Evolutionary conservation across 2,113 vertebrate species (phyloP).

Genomic region (mouse (Mus musculus)): GRCm39 chr1:23690001-23690500

Average conservation of each 20-base stretch:
- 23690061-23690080: not conserved
- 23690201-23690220: not conserved
- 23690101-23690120: not conserved
- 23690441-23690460: not conserved
- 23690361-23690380: not conserved
- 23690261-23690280: not conserved
- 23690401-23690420: not conserved
- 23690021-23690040: not conserved
- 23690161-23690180: constrained; percentile 16
- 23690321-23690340: not conserved
- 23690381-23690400: not conserved
- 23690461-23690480: constrained; percentile 3
- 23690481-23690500: not conserved
- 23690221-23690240: not conserved
- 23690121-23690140: not conserved
- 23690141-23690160: not conserved
- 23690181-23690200: not conserved
- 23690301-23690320: not conserved
- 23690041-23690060: not conserved
- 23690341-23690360: not conserved
- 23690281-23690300: not conserved
- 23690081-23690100: not conserved
- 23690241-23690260: too few relatives aligned
- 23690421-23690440: not conserved
- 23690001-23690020: not conserved